A percentile compares a stretch with the other conserved stretches of the same genome.
Evolutionary conservation across 1,140 invertebrate genomes (phyloP).

Genomic region (Dinoponera quadriceps): DNA sequence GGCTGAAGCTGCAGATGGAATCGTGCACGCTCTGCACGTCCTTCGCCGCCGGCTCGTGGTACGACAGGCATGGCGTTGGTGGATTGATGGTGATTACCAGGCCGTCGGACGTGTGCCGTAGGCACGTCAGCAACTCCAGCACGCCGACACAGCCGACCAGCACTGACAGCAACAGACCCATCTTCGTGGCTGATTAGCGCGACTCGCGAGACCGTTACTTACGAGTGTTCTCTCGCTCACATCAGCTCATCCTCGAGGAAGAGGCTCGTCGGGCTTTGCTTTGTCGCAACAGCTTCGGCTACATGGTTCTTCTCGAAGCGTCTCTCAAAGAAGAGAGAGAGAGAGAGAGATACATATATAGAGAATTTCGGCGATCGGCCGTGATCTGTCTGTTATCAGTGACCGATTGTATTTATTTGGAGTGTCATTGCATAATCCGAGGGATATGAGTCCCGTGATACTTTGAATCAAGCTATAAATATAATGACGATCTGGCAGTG

Average conservation of each 20-base stretch:
- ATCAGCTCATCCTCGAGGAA: not conserved
- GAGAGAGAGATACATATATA: too few species aligned
- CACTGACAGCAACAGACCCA: conserved; percentile 90
- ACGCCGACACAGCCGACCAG: conserved; percentile 90
- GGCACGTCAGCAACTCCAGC: conserved; percentile 88
- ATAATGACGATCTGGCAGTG: conserved; percentile 45
- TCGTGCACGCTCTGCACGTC: conserved; percentile 78
- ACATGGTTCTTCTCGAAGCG: too few species aligned
- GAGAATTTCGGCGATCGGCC: not conserved
- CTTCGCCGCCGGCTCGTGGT: conserved; percentile 76
- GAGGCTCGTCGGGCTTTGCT: too few species aligned
- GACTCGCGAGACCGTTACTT: not conserved
- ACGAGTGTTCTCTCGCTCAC: not conserved
- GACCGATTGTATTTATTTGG: not conserved
- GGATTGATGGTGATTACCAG: conserved; percentile 75
- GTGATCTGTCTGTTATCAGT: not conserved
- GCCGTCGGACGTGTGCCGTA: conserved; percentile 86
- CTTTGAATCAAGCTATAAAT: conserved; percentile 56
- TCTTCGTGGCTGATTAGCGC: conserved; percentile 74
- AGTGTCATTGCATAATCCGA: conserved; percentile 30
- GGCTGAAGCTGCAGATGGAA: conserved; percentile 79
- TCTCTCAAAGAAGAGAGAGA: too few species aligned
- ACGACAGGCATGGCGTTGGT: conserved; percentile 79
- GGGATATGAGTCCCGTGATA: conserved; percentile 2
- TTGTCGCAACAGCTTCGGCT: too few species aligned